Evolutionary conservation across 1,140 invertebrate genomes (phyloP).

Genomic region (Bilobella aurantiaca): DNA sequence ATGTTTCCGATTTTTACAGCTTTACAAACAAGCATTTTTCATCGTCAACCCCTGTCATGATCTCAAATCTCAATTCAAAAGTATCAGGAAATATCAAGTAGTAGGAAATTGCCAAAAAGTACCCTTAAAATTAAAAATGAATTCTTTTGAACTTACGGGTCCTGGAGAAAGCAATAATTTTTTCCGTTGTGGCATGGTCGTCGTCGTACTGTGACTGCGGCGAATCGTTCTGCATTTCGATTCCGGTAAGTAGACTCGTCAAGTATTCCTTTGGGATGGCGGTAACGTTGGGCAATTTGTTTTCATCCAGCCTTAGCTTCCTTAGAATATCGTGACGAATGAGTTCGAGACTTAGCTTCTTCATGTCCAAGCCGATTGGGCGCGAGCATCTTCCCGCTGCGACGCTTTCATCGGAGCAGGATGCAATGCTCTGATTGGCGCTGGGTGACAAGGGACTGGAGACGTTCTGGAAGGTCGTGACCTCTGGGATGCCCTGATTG

Average conservation of each 20-base stretch:
- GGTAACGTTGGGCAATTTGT: constrained; percentile 28
- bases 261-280: constrained; percentile 29
- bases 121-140: background rate
- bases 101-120: no score
- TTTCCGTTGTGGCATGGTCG: constrained; percentile 32
- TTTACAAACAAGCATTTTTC: no score
- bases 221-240: constrained; percentile 29
- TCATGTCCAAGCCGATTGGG: constrained; percentile 22
- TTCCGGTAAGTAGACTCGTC: constrained; percentile 12
- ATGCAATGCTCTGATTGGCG: no score
- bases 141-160: constrained; percentile 19
- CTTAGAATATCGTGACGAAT: constrained; percentile 32
- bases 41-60: no score
- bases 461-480: background rate
- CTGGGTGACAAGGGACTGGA: no score
- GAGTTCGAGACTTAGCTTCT: constrained; percentile 22
- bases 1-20: no score
- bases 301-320: constrained; percentile 32
- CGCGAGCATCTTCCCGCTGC: background rate
- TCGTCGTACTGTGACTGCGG: constrained; percentile 30
- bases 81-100: no score
- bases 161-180: constrained; percentile 34
- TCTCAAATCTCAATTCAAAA: no score
- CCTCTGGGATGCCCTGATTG: background rate
- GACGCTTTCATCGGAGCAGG: constrained; percentile 4